Conservation (phyloP, 2,888 invertebrate species). For the Gibbula magus region DNA sequence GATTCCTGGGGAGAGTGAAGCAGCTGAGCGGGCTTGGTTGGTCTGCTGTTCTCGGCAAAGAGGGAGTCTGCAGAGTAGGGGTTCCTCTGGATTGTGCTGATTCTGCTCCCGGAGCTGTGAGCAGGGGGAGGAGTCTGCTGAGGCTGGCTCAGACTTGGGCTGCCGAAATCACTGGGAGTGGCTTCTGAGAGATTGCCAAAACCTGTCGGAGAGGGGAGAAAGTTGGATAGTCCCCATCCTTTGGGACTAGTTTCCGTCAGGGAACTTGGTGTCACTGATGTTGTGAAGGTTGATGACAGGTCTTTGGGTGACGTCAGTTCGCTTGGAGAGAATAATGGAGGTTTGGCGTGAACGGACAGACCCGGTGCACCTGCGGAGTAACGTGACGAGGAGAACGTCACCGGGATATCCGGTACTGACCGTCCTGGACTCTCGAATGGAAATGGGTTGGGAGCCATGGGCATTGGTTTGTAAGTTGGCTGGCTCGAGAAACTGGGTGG, state of each 20-base stretch:
- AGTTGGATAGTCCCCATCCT: conserved; percentile 58
- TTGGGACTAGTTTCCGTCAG: conserved; percentile 33
- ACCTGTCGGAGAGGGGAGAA: conserved; percentile 47
- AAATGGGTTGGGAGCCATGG: conserved; percentile 51
- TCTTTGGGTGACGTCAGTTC: conserved; percentile 26
- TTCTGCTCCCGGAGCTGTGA: conserved; percentile 61
- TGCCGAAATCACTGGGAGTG: conserved; percentile 42
- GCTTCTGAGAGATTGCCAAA: conserved; percentile 33
- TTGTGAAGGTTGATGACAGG: conserved; percentile 18
- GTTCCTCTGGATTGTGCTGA: conserved; percentile 54
- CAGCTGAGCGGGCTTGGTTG: conserved; percentile 32
- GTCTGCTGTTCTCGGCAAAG: conserved; percentile 36
- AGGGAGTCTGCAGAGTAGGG: conserved; percentile 49
- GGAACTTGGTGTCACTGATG: background rate
- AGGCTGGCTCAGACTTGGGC: conserved; percentile 34
- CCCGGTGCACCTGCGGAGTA: conserved; percentile 13
- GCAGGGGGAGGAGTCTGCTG: conserved; percentile 66
- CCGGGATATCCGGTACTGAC: conserved; percentile 17
- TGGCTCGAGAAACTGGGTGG: conserved; percentile 47
- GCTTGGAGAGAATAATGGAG: conserved; percentile 28
- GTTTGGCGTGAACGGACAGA: conserved; percentile 29
- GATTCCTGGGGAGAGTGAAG: conserved; percentile 34
- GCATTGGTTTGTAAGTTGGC: conserved; percentile 58
- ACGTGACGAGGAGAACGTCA: background rate
- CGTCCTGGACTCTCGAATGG: conserved; percentile 48